Evolutionary conservation across 2,888 invertebrate genomes (phyloP).

Genomic region (Pandemis heparana): DNA sequence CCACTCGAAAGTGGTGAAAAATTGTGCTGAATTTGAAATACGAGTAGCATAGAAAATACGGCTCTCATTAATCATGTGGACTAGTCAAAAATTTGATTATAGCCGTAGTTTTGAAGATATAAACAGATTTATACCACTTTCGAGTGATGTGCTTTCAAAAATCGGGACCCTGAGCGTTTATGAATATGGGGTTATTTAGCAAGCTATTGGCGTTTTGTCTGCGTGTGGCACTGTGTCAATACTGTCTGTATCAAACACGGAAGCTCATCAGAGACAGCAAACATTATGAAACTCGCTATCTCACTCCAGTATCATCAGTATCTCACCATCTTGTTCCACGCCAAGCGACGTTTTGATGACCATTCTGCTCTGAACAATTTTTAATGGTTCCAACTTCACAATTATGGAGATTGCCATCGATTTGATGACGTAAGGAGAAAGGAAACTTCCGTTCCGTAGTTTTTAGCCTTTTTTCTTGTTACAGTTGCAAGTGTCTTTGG

Average conservation of each 20-base stretch:
- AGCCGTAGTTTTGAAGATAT: too few species aligned
- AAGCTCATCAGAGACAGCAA: not conserved
- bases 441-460: not conserved
- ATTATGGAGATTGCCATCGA: slow-evolving; percentile 12
- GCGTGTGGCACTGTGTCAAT: too few species aligned
- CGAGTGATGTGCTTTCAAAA: too few species aligned
- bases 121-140: too few species aligned
- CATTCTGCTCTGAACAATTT: slow-evolving; percentile 1
- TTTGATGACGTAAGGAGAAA: slow-evolving; percentile 8
- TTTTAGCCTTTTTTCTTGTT: not conserved
- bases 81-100: too few species aligned
- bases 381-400: not conserved
- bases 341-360: slow-evolving; percentile 6
- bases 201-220: too few species aligned
- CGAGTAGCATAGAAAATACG: too few species aligned
- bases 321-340: not conserved
- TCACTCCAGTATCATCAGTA: not conserved
- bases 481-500: not conserved
- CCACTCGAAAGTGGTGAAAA: too few species aligned
- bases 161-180: too few species aligned
- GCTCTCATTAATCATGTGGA: too few species aligned
- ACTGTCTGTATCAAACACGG: not conserved
- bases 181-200: too few species aligned
- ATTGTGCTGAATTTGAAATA: too few species aligned
- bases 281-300: slow-evolving; percentile 1